These are phyloP conservation scores for Meteorus colon DNA, from an alignment of 2,888 invertebrate species.

Conservation along the genomic window DNA sequence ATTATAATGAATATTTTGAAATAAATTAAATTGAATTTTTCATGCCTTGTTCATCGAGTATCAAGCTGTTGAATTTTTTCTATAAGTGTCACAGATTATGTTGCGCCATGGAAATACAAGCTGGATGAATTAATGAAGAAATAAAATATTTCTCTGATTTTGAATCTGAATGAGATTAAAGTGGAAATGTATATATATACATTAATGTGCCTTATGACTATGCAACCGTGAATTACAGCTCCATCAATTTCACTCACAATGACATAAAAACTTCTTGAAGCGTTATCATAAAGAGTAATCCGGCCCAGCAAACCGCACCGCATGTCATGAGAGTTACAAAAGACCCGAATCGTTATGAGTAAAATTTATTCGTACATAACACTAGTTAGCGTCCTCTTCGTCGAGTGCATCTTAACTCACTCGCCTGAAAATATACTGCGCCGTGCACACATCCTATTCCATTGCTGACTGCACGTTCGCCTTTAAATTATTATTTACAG, in stretches of 20 bases:
- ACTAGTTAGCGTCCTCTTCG: constrained; percentile 52
- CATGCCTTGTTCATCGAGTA: neutral
- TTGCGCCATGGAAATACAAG: neutral
- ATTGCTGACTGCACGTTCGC: constrained; percentile 44
- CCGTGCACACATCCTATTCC: neutral
- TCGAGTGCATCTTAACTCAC: constrained; percentile 17
- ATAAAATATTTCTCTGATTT: neutral
- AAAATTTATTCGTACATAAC: constrained; percentile 55
- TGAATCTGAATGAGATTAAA: neutral
- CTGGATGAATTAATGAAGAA: neutral
- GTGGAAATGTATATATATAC: neutral
- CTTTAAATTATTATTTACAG: constrained; percentile 65
- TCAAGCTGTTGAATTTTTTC: neutral
- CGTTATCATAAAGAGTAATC: constrained; percentile 55
- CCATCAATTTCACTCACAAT: constrained; percentile 48
- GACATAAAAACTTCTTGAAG: constrained; percentile 41
- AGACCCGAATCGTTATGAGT: constrained; percentile 53
- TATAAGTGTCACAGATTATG: neutral
- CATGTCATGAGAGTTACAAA: constrained; percentile 53
- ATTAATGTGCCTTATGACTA: neutral
- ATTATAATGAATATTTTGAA: neutral
- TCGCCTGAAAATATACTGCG: constrained; percentile 13
- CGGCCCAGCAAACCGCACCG: constrained; percentile 54
- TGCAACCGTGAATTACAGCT: constrained; percentile 39
- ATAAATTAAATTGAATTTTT: neutral